phyloP scores from a whole-genome alignment of 2,113 vertebrate species.

The Dissostichus mawsoni region DNA sequence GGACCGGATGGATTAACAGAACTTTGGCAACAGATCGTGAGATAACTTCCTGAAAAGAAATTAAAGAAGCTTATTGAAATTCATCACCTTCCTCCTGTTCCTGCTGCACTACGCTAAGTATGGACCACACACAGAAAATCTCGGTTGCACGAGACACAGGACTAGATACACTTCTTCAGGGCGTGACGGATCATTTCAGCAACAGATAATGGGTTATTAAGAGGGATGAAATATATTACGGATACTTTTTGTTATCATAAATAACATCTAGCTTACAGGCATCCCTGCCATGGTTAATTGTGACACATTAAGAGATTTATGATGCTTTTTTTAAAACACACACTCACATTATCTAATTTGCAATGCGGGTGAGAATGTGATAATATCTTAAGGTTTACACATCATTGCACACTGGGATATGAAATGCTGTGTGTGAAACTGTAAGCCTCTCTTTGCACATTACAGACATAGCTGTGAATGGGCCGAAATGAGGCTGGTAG shows the following conservation, averaged over 20 bases:
- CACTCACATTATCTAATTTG: slow-evolving; percentile 13
- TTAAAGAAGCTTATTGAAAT: slow-evolving; percentile 23
- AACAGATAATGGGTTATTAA: not conserved
- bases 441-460: slow-evolving; percentile 12
- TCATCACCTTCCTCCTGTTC: slow-evolving; percentile 10
- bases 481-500: slow-evolving; percentile 2
- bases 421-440: slow-evolving; percentile 24
- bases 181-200: not conserved
- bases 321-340: not conserved
- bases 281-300: not conserved
- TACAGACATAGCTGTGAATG: slow-evolving; percentile 31
- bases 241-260: not conserved
- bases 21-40: slow-evolving; percentile 13
- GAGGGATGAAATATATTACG: not conserved
- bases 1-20: not conserved
- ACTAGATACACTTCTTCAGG: not conserved
- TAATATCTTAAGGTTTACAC: slow-evolving; percentile 23
- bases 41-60: slow-evolving; percentile 7
- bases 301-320: not conserved
- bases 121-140: slow-evolving; percentile 1
- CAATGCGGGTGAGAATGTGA: slow-evolving; percentile 25
- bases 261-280: not conserved
- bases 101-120: not conserved
- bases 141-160: not conserved
- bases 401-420: slow-evolving; percentile 23